Evolutionary conservation across 2,888 invertebrate genomes (phyloP).

Genomic region (Adelognathus sp.): DNA sequence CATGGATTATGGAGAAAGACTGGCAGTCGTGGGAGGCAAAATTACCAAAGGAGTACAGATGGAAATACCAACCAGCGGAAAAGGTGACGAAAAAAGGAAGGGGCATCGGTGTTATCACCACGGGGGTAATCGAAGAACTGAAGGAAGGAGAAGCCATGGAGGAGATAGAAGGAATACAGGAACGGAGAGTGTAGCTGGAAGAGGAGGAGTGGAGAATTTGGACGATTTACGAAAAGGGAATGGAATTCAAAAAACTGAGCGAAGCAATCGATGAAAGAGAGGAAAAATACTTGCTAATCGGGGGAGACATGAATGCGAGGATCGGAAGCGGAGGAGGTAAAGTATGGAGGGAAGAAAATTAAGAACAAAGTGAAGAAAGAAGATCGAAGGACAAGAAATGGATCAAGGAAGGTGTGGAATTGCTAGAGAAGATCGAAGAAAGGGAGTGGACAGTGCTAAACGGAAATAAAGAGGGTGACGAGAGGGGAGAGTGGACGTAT

Average conservation of each 20-base stretch:
- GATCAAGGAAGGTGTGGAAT: conserved; percentile 1
- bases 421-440: not conserved
- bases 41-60: not conserved
- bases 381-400: not conserved
- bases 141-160: conserved; percentile 12
- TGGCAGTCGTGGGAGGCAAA: not conserved
- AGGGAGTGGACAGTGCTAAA: conserved; percentile 35
- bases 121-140: conserved; percentile 10
- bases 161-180: not conserved
- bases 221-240: not conserved
- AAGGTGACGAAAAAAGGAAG: conserved; percentile 29
- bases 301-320: conserved; percentile 21
- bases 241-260: not conserved
- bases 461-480: conserved; percentile 50
- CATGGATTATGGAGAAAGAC: conserved; percentile 29
- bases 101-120: conserved; percentile 16
- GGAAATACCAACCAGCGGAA: conserved; percentile 2
- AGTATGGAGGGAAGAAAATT: not conserved
- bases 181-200: not conserved
- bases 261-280: not conserved
- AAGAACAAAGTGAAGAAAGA: not conserved
- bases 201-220: not conserved
- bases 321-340: not conserved
- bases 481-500: conserved; percentile 56
- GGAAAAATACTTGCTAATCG: not conserved